A percentile compares a stretch with the other conserved stretches of the same genome.
These are phyloP conservation scores for Lithophane leautieri DNA, from an alignment of 2,888 invertebrate genomes.

Conservation along the genomic window DNA sequence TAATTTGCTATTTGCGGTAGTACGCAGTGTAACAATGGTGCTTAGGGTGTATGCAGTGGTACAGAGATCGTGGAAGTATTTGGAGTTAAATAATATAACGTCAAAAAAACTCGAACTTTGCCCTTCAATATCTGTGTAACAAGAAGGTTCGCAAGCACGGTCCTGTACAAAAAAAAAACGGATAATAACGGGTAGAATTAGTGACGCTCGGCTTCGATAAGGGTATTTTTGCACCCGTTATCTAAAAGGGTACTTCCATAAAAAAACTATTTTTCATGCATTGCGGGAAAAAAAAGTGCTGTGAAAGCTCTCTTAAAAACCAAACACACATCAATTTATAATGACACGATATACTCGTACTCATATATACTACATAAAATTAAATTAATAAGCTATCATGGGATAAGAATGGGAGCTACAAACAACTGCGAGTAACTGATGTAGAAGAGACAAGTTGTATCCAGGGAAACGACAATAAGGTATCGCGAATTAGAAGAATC, in stretches of 20 bases:
- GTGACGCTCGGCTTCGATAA: not conserved
- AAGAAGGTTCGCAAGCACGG: not conserved
- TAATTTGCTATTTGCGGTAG: not conserved
- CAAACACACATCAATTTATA: slow-evolving; percentile 4
- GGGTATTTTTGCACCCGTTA: not conserved
- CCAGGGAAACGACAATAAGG: slow-evolving; percentile 83
- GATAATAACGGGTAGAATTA: not conserved
- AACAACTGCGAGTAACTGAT: slow-evolving; percentile 11
- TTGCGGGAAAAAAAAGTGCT: not conserved
- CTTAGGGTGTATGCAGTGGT: not conserved
- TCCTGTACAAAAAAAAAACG: not conserved
- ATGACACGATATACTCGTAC: no score
- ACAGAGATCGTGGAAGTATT: not conserved
- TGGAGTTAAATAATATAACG: not conserved
- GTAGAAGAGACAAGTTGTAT: slow-evolving; percentile 45
- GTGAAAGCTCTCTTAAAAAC: not conserved
- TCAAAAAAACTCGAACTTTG: not conserved
- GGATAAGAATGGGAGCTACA: slow-evolving; percentile 7
- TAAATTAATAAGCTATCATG: slow-evolving; percentile 1
- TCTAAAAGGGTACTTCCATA: not conserved
- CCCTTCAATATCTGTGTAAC: not conserved
- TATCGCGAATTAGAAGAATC: slow-evolving; percentile 51
- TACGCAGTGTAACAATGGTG: not conserved
- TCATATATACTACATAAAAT: not conserved
- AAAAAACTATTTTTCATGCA: not conserved